Evolutionary conservation across 1,140 invertebrate genomes (phyloP).

Genomic region (Neodiprion pinetum): DNA sequence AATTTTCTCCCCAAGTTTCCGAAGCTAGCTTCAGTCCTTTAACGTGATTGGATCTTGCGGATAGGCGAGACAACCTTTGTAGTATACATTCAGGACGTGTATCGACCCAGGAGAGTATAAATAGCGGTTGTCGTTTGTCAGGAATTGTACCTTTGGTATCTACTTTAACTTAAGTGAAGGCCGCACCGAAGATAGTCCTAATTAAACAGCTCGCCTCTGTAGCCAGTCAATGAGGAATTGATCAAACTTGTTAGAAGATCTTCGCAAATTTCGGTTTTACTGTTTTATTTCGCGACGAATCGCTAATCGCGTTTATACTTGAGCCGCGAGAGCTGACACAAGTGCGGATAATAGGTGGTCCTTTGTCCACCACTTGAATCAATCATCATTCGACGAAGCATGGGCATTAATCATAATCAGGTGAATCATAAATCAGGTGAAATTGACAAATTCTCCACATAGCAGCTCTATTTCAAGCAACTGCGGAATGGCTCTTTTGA

Average conservation of each 20-base stretch:
- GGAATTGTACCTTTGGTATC: not conserved
- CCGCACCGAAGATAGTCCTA: not conserved
- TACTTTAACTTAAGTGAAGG: not conserved
- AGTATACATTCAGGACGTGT: not conserved
- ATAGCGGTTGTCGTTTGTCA: not conserved
- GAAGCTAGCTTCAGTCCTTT: not conserved
- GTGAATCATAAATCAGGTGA: not conserved
- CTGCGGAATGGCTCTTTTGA: not conserved
- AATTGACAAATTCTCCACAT: not conserved
- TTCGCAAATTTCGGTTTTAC: not conserved
- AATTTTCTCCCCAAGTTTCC: not conserved
- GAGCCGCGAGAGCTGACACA: not conserved
- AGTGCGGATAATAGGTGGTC: not conserved
- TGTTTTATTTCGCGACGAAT: not conserved
- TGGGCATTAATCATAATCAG: not conserved
- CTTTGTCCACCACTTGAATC: not conserved
- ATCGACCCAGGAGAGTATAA: conserved; percentile 1
- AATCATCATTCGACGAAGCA: not conserved
- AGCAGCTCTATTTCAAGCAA: not conserved
- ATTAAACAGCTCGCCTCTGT: not conserved
- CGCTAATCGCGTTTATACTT: not conserved
- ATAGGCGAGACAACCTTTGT: not conserved
- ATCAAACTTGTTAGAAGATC: not conserved
- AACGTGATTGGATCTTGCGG: not conserved
- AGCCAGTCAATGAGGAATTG: not conserved